Evolutionary conservation across 2,113 vertebrate genomes (phyloP), one percentile per base, ranked within the genome.

Genomic region (Tenebrosternarchus preto): DNA sequence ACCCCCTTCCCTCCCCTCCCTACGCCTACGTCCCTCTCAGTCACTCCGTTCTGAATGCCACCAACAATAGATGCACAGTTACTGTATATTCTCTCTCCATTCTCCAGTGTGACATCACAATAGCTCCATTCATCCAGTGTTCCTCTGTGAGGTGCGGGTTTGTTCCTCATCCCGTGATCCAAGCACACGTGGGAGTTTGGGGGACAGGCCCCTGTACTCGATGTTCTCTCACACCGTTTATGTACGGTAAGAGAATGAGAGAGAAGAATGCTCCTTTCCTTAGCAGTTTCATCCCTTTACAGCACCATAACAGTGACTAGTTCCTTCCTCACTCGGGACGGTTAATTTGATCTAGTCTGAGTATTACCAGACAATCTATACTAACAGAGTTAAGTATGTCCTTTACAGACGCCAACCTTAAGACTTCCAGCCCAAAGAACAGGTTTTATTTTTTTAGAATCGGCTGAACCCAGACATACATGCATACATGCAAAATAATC

Each of bases 21-120:
- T 36, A 6, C n/a, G n/a, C n/a, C n/a, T n/a, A n/a, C n/a, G 33
- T 20, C 61, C 4, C n/a, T 8, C n/a, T 53, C 6, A 16, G 22
- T 29, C 11, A 0, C 5, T 57, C 53, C 31, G n/a, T 22, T 17
- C 22, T 36, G 27, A 69, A 69, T 4, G 24, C 3, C 76, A 46
- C 39, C 66, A 46, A 78, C 53, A 78, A 70, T 22, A n/a, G 66
- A 60, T 8, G 17, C 39, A 39, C 64, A 77, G 63, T 77, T 59
- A 57, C 27, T 77, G 46, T 66, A 53, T 17, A 24, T 63, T 50
- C 39, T 64, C 59, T 68, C 63, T 39, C 53, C 43, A 16, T 50
- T 29, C 43, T 77, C 20, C 50, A 19, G 3, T 33, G 25, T 3
- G 56, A 50, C 2, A 24, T 63, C 59, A 64, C 73, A 67, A 67